Percentiles rank a stretch among this genome's conserved stretches.
Conservation (phyloP, 2,888 invertebrate genomes). For the Adineta ricciae region DNA sequence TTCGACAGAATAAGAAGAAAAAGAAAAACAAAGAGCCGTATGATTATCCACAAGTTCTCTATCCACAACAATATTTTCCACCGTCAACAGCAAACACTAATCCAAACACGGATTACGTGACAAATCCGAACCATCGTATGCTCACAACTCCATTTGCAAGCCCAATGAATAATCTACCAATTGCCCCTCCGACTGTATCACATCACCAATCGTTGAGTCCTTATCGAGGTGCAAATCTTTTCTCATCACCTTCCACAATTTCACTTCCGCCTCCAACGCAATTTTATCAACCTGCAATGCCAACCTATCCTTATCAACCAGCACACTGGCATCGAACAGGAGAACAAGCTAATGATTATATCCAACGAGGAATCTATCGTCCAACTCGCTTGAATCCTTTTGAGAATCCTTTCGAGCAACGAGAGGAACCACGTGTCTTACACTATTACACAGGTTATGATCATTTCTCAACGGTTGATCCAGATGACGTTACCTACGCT, state of each 20-base stretch:
- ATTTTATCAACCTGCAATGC: background rate
- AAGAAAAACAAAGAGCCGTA: background rate
- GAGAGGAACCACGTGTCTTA: background rate
- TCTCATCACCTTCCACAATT: background rate
- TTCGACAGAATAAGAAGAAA: background rate
- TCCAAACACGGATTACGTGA: background rate
- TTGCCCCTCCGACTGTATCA: background rate
- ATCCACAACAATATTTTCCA: background rate
- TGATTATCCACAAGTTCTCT: background rate
- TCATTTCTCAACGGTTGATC: background rate
- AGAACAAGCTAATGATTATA: background rate
- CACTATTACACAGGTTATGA: constrained; percentile 20
- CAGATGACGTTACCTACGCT: background rate
- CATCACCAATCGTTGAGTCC: background rate
- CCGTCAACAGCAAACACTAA: background rate
- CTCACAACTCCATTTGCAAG: background rate
- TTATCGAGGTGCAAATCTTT: background rate
- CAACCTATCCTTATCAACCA: background rate
- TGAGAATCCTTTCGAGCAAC: background rate
- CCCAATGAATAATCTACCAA: background rate
- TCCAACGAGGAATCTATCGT: background rate
- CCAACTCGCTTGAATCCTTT: background rate
- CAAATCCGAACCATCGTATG: background rate
- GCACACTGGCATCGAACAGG: background rate
- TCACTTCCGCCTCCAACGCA: background rate